Conservation (phyloP, 2,888 invertebrate genomes). For the Rhorus exstirpatorius region DNA sequence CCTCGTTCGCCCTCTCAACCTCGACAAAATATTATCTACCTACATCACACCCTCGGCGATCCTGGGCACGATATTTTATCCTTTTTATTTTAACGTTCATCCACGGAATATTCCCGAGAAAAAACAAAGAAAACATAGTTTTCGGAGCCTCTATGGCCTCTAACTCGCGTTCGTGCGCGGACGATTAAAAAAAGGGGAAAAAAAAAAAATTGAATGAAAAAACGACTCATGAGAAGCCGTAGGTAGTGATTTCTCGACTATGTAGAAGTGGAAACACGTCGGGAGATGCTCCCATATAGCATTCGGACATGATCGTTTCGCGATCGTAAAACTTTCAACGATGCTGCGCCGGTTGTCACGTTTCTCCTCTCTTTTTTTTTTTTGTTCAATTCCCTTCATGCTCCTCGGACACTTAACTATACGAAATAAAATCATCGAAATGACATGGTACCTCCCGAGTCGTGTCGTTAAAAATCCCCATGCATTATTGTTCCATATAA, state of each 20-base stretch:
- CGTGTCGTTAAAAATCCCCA: conserved; percentile 42
- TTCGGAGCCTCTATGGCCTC: too few relatives aligned
- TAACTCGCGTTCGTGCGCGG: neutral
- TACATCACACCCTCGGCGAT: neutral
- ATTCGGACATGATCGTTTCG: conserved; percentile 47
- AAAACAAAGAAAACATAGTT: neutral
- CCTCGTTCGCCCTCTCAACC: neutral
- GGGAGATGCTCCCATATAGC: conserved; percentile 12
- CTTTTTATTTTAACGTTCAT: neutral
- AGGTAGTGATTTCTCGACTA: conserved; percentile 24
- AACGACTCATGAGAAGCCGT: conserved; percentile 9
- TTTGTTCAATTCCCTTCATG: neutral
- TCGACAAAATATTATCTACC: neutral
- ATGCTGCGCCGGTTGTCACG: conserved; percentile 14
- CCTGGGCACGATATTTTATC: neutral
- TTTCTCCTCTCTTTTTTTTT: neutral
- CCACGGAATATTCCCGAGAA: conserved; percentile 3
- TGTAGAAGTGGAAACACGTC: conserved; percentile 21
- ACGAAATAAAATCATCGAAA: conserved; percentile 55
- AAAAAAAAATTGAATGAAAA: conserved; percentile 9
- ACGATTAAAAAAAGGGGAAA: neutral
- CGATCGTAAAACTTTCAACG: conserved; percentile 59
- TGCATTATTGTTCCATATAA: conserved; percentile 44
- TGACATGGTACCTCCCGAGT: conserved; percentile 40
- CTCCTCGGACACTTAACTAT: conserved; percentile 32